Conservation (phyloP, 2,113 vertebrate species). For the Siphamia tubifer region DNA sequence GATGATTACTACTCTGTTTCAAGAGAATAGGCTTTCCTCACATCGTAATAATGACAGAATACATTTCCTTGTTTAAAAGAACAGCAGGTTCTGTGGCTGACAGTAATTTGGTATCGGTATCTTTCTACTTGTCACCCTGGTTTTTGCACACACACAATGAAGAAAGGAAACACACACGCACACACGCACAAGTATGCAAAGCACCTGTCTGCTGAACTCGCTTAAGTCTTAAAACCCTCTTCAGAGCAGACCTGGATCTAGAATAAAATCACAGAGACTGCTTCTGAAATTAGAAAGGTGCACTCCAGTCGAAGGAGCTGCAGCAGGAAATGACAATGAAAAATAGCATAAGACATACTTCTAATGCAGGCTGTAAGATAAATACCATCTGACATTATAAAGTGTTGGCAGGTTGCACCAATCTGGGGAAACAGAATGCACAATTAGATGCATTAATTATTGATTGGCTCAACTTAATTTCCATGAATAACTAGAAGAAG, state of each 20-base stretch:
- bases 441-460: slow-evolving; percentile 3
- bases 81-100: slow-evolving; percentile 31
- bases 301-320: not conserved
- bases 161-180: too few species aligned
- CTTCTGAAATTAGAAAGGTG: not conserved
- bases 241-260: not conserved
- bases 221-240: not conserved
- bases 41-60: slow-evolving; percentile 27
- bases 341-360: not conserved
- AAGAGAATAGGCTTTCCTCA: slow-evolving; percentile 19
- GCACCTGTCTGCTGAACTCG: not conserved
- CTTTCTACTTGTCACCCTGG: not conserved
- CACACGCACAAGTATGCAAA: not conserved
- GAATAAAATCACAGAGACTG: not conserved
- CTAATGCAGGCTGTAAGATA: not conserved
- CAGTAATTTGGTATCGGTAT: slow-evolving; percentile 13
- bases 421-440: not conserved
- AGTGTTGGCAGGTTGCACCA: not conserved
- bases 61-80: slow-evolving; percentile 15
- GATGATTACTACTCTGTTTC: slow-evolving; percentile 31
- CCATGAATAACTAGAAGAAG: slow-evolving; percentile 1
- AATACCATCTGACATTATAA: not conserved
- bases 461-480: not conserved
- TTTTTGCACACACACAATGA: not conserved
- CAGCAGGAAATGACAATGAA: not conserved